Evolutionary conservation across 2,797 vertebrate genomes (phyloP).

Genomic region (Gymnopithys bicolor): DNA sequence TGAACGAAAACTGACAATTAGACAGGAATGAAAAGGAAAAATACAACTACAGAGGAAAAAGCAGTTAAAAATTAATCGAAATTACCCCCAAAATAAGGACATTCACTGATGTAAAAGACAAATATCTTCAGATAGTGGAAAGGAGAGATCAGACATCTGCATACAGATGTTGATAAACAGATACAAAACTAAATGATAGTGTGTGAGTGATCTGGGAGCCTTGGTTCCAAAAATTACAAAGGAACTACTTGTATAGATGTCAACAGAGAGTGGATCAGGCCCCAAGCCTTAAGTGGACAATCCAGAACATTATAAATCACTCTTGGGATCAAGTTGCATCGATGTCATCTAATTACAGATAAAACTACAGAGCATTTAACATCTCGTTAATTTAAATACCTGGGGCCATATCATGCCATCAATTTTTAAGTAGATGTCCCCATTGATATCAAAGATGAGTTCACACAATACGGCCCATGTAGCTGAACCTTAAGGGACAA

Average conservation of each 20-base stretch:
- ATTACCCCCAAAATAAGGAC: constrained; percentile 10
- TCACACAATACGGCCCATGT: not conserved
- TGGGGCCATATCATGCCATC: constrained; percentile 64
- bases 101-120: not conserved
- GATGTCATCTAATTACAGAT: constrained; percentile 69
- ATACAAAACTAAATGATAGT: constrained; percentile 20
- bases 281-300: constrained; percentile 33
- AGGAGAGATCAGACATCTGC: not conserved
- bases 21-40: constrained; percentile 9
- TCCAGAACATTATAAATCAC: constrained; percentile 45
- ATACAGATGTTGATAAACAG: not conserved
- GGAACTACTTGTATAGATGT: not conserved
- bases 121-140: not conserved
- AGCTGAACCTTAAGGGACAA: constrained; percentile 39
- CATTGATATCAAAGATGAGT: constrained; percentile 61
- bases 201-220: not conserved
- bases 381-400: constrained; percentile 73
- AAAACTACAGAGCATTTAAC: constrained; percentile 74
- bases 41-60: constrained; percentile 30
- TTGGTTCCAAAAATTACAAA: not conserved
- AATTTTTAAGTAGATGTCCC: constrained; percentile 69
- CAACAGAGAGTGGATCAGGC: constrained; percentile 13
- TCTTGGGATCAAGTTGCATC: constrained; percentile 56
- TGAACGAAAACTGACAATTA: constrained; percentile 64
- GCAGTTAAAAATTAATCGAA: constrained; percentile 47